Conservation (phyloP, 1,140 invertebrate genomes). For the Saccostrea echinata region DNA sequence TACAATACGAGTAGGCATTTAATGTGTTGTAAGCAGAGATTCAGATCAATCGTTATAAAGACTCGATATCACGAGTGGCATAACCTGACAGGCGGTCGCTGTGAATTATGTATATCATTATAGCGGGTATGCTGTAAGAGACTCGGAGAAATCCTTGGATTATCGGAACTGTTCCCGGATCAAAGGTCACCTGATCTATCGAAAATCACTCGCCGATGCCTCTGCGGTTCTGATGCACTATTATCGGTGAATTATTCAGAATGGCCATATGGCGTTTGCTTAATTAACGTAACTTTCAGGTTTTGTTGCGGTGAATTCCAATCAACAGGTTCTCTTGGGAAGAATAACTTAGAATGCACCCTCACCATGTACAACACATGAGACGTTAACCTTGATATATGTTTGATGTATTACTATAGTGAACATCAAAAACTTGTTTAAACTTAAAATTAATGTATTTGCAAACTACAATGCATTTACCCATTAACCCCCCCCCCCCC, state of each 20-base stretch:
- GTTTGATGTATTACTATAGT: too few species aligned
- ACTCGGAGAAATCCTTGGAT: background rate
- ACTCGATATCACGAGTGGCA: background rate
- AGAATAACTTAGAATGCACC: background rate
- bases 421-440: too few species aligned
- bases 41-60: too few species aligned
- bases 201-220: background rate
- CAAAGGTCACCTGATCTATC: background rate
- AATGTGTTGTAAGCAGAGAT: too few species aligned
- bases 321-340: background rate
- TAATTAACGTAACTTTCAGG: slow-evolving; percentile 9
- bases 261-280: background rate
- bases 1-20: too few species aligned
- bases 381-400: too few species aligned
- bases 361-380: too few species aligned
- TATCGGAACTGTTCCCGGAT: slow-evolving; percentile 1
- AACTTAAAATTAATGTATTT: too few species aligned
- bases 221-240: background rate
- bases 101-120: slow-evolving; percentile 14
- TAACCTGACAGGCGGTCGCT: background rate
- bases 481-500: too few species aligned
- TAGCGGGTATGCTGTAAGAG: background rate
- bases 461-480: too few species aligned
- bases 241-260: slow-evolving; percentile 8
- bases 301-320: background rate